Evolutionary conservation across 2,797 vertebrate genomes (phyloP).

Genomic region (Cebuella pygmaea): DNA sequence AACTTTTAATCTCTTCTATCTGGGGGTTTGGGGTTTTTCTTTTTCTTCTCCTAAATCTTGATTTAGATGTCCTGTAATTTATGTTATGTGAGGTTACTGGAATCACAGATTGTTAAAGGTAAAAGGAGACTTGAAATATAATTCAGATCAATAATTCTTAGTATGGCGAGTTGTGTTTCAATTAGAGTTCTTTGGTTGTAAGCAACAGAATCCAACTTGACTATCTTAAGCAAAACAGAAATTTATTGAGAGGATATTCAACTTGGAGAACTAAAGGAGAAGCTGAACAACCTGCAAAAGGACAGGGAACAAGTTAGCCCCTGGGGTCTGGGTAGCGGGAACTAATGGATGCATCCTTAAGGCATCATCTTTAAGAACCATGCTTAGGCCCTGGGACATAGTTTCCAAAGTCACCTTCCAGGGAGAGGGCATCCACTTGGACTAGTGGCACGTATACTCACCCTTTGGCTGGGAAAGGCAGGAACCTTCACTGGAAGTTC

Average conservation of each 20-base stretch:
- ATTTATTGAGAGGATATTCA: background rate
- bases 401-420: background rate
- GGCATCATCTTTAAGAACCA: background rate
- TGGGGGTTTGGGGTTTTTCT: background rate
- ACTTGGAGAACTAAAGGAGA: background rate
- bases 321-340: background rate
- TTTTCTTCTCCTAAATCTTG: background rate
- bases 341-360: background rate
- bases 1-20: constrained; percentile 5
- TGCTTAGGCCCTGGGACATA: rapidly evolving
- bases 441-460: background rate
- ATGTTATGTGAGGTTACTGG: background rate
- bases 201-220: background rate
- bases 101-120: no score
- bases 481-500: rapidly evolving
- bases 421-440: background rate
- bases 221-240: background rate
- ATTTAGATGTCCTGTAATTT: background rate
- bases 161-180: background rate
- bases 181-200: background rate
- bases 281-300: background rate
- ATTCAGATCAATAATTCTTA: background rate
- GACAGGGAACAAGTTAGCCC: background rate
- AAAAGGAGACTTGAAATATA: background rate
- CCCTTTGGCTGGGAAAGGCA: background rate